These are phyloP conservation scores for Melieria crassipennis DNA, from an alignment of 2,888 invertebrate genomes.

Conservation along the genomic window DNA sequence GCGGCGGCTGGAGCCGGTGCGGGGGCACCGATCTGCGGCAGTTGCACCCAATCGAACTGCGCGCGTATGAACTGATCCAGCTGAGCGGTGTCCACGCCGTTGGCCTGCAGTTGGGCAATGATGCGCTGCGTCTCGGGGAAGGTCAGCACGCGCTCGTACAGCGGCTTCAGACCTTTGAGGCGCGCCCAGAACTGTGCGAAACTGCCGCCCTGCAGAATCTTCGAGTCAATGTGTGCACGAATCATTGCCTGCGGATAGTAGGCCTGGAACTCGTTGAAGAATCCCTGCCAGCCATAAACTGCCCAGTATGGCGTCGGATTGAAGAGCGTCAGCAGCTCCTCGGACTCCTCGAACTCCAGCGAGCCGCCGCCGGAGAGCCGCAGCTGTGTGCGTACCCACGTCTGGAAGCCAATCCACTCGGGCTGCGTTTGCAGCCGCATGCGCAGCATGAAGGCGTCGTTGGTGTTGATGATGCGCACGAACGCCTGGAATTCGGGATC, in stretches of 20 bases:
- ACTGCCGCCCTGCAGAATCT: conserved; percentile 50
- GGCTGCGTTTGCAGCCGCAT: conserved; percentile 55
- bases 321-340: conserved; percentile 47
- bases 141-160: conserved; percentile 56
- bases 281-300: conserved; percentile 59
- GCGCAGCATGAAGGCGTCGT: conserved; percentile 48
- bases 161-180: conserved; percentile 47
- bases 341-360: conserved; percentile 48
- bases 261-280: conserved; percentile 53
- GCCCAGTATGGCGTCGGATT: conserved; percentile 51
- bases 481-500: conserved; percentile 59
- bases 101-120: conserved; percentile 46
- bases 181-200: conserved; percentile 54
- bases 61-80: conserved; percentile 56
- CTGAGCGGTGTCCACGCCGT: conserved; percentile 51
- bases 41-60: conserved; percentile 51
- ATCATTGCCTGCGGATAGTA: conserved; percentile 54
- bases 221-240: conserved; percentile 50
- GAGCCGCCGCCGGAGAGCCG: conserved; percentile 41
- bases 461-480: conserved; percentile 54
- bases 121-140: conserved; percentile 49
- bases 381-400: conserved; percentile 55
- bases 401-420: conserved; percentile 51
- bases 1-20: no score
- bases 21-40: no score